These are phyloP conservation scores for Drosophila rubida DNA, from an alignment of 2,888 invertebrate species.

Conservation along the genomic window DNA sequence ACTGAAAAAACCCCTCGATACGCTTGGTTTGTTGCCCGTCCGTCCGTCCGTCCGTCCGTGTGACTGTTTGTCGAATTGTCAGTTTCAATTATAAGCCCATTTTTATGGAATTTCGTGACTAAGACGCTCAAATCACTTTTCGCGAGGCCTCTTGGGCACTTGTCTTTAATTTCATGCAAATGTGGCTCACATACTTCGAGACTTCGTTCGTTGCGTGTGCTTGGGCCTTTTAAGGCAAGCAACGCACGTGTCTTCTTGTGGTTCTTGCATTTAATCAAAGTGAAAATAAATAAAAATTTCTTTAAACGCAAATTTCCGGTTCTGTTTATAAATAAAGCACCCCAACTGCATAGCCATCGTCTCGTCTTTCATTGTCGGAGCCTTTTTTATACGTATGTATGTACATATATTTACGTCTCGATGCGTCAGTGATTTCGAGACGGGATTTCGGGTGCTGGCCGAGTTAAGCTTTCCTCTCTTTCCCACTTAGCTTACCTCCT, in stretches of 20 bases:
- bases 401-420: conserved; percentile 19
- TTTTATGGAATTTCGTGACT: conserved; percentile 69
- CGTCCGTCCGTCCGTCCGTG: neutral
- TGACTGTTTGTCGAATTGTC: conserved; percentile 21
- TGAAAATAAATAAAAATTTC: conserved; percentile 65
- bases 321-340: conserved; percentile 63
- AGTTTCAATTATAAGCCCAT: conserved; percentile 37
- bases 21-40: conserved; percentile 6
- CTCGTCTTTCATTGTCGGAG: conserved; percentile 56
- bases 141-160: conserved; percentile 15
- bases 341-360: conserved; percentile 43
- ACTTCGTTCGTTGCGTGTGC: conserved; percentile 46
- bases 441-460: conserved; percentile 43
- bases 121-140: conserved; percentile 51
- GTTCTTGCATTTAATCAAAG: conserved; percentile 76
- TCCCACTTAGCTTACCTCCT: conserved; percentile 57
- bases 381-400: conserved; percentile 11
- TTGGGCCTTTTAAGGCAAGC: conserved; percentile 60
- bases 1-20: conserved; percentile 11
- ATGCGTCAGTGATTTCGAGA: conserved; percentile 47
- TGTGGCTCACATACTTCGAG: conserved; percentile 33
- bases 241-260: conserved; percentile 69
- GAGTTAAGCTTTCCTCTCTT: conserved; percentile 42
- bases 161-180: conserved; percentile 71
- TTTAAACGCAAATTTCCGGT: conserved; percentile 72